These are phyloP conservation scores for Clunio marinus DNA, from an alignment of 2,888 invertebrate species.

Conservation along the genomic window DNA sequence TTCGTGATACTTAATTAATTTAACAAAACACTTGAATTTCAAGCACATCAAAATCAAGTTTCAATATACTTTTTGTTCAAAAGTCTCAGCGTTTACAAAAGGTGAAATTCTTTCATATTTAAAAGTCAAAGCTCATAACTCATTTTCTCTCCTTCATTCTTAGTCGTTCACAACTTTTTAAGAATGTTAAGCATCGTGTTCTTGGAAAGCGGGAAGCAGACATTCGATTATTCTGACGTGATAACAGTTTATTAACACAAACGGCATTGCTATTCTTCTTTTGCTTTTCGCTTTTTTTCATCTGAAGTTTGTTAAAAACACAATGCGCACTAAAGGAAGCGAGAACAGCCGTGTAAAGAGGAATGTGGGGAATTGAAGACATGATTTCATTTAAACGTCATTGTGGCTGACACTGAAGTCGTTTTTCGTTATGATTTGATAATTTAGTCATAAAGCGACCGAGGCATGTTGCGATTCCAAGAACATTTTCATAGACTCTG, in stretches of 20 bases:
- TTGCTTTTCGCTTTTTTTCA: not conserved
- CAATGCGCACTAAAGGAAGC: not conserved
- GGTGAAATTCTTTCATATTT: too few species aligned
- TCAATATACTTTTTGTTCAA: too few species aligned
- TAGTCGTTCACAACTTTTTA: not conserved
- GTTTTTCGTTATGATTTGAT: not conserved
- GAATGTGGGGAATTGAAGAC: too few species aligned
- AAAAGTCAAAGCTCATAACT: too few species aligned
- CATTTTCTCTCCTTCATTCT: too few species aligned
- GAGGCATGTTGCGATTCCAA: not conserved
- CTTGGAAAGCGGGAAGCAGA: slow-evolving; percentile 29
- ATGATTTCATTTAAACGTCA: too few species aligned
- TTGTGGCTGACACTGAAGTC: not conserved
- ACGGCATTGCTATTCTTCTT: not conserved
- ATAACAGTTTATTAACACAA: slow-evolving; percentile 6
- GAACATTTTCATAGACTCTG: not conserved
- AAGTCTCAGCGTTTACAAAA: too few species aligned
- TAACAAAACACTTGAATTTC: too few species aligned
- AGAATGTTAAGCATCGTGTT: slow-evolving; percentile 29
- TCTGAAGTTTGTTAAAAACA: not conserved
- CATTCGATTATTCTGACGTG: slow-evolving; percentile 30
- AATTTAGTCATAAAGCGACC: slow-evolving; percentile 5
- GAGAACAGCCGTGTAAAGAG: not conserved
- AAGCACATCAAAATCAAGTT: too few species aligned
- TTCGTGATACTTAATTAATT: too few species aligned